A percentile compares a stretch with the other conserved stretches of the same genome.
phyloP scores from a whole-genome alignment of 1,140 invertebrate genomes.

The Zeugodacus cucurbitae region DNA sequence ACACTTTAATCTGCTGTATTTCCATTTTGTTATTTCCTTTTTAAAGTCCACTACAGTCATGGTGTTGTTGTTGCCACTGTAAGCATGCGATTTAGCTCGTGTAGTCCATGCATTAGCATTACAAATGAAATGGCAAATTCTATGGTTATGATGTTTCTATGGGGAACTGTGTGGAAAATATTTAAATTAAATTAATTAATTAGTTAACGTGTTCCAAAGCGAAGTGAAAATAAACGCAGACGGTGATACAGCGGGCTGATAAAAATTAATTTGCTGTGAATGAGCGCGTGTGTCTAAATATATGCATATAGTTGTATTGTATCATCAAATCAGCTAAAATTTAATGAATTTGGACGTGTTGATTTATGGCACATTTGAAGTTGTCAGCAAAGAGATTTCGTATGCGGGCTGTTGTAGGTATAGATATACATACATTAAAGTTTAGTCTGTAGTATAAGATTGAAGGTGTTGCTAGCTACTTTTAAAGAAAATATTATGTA shows the following conservation, averaged over 20 bases:
- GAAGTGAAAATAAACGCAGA: not conserved
- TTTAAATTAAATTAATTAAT: not conserved
- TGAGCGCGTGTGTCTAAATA: not conserved
- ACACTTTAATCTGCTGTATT: not conserved
- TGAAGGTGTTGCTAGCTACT: too few species aligned
- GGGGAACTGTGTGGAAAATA: too few species aligned
- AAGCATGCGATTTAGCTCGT: not conserved
- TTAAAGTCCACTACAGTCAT: not conserved
- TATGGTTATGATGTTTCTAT: too few species aligned
- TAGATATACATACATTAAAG: too few species aligned
- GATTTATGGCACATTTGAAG: not conserved
- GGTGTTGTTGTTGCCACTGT: not conserved
- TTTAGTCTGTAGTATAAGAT: too few species aligned
- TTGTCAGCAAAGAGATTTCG: too few species aligned
- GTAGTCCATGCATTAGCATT: not conserved
- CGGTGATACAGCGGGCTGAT: not conserved
- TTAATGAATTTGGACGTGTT: not conserved
- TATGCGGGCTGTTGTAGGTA: too few species aligned
- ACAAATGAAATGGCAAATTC: too few species aligned
- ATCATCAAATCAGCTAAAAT: not conserved
- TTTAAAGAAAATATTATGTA: too few species aligned
- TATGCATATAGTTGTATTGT: not conserved
- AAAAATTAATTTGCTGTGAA: not conserved
- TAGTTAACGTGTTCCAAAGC: constrained; percentile 10
- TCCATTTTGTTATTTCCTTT: constrained; percentile 23